A percentile compares a stretch with the other conserved stretches of the same genome.
phyloP scores from a whole-genome alignment of 2,113 vertebrate genomes.

The Phalacrocorax aristotelis region DNA sequence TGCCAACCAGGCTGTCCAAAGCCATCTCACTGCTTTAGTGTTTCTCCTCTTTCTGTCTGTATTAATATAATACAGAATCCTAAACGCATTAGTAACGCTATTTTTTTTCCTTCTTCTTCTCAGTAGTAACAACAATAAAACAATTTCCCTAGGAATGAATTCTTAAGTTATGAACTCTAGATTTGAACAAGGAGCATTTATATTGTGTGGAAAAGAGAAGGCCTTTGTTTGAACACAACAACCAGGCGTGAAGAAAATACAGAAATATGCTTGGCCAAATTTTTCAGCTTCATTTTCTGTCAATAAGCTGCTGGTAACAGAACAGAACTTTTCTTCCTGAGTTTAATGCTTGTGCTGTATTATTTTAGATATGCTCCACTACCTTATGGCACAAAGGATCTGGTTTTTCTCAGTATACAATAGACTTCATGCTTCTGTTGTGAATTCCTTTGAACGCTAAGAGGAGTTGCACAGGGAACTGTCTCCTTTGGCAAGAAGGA shows the following conservation, averaged over 20 bases:
- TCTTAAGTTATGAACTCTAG: conserved; percentile 10
- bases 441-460: background rate
- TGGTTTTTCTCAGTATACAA: background rate
- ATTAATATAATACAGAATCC: background rate
- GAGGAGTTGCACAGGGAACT: background rate
- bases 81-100: background rate
- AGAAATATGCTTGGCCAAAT: background rate
- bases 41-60: background rate
- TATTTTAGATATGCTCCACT: conserved; percentile 47
- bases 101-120: background rate
- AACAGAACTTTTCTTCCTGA: conserved; percentile 11
- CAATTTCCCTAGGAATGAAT: background rate
- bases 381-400: conserved; percentile 30
- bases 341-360: conserved; percentile 7
- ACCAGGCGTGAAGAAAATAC: background rate
- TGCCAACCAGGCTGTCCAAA: background rate
- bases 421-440: background rate
- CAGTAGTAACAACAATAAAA: background rate
- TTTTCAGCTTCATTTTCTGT: conserved; percentile 29
- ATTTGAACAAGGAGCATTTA: background rate
- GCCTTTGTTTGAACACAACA: conserved; percentile 34
- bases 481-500: background rate
- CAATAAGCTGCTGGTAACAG: background rate
- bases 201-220: conserved; percentile 15
- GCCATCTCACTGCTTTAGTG: background rate